phyloP scores from a whole-genome alignment of 2,888 invertebrate genomes.

The Chirona hameri region DNA sequence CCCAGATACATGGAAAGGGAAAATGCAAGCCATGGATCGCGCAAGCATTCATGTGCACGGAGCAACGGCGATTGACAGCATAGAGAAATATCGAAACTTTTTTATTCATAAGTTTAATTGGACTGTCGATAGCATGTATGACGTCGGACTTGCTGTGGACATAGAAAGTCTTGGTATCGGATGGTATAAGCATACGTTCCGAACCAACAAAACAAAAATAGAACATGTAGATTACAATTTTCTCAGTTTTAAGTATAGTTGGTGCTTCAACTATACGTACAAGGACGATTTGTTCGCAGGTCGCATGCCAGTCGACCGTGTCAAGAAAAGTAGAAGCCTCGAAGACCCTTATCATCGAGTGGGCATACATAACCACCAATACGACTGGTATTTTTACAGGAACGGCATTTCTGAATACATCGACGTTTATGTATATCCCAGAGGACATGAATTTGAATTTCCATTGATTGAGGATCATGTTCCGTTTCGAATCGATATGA shows the following conservation, averaged over 20 bases:
- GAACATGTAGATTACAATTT: background rate
- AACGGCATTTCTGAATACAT: background rate
- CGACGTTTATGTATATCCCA: background rate
- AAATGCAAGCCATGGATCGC: background rate
- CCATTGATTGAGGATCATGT: background rate
- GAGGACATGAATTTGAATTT: background rate
- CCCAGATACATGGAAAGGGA: background rate
- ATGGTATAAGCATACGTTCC: background rate
- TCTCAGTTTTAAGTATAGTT: background rate
- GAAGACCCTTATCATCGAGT: background rate
- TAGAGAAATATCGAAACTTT: background rate
- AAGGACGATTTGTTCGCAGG: background rate
- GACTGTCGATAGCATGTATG: background rate
- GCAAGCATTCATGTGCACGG: background rate
- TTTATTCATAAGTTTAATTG: background rate
- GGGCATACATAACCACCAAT: background rate
- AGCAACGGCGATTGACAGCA: background rate
- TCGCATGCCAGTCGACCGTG: too few species aligned
- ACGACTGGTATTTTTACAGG: background rate
- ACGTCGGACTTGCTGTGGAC: background rate
- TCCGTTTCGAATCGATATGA: background rate
- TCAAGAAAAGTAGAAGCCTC: too few species aligned
- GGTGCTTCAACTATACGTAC: background rate
- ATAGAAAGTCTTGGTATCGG: background rate
- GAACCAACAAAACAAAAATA: background rate